A percentile compares a stretch with the other conserved stretches of the same genome.
Evolutionary conservation across 2,113 vertebrate genomes (phyloP).

Genomic region (Solea senegalensis): DNA sequence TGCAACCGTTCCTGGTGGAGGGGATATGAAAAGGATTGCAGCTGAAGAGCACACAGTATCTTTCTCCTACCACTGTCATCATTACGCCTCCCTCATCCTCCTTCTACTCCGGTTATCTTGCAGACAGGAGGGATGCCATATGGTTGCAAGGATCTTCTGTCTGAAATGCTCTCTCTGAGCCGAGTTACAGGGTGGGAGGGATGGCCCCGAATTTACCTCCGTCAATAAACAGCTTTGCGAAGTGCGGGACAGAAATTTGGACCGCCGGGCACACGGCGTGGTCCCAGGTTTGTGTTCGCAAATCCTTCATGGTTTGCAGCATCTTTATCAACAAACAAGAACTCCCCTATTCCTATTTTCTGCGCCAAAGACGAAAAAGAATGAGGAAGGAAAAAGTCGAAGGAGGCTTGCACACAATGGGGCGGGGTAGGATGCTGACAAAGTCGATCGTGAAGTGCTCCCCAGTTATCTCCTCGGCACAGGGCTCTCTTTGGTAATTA

Average conservation of each 20-base stretch:
- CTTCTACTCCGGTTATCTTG: constrained; percentile 54
- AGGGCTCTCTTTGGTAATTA: constrained; percentile 74
- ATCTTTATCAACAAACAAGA: constrained; percentile 36
- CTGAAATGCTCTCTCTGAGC: constrained; percentile 51
- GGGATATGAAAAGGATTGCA: constrained; percentile 51
- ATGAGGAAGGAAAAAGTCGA: constrained; percentile 27
- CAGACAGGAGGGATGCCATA: constrained; percentile 52
- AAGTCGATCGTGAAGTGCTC: constrained; percentile 69
- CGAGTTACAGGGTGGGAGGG: constrained; percentile 43
- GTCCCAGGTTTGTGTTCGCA: constrained; percentile 39
- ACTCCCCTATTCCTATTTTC: constrained; percentile 38
- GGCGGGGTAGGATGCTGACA: constrained; percentile 56
- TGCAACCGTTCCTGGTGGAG: constrained; percentile 24
- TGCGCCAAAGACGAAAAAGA: not conserved
- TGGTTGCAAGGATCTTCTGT: constrained; percentile 40
- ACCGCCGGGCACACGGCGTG: not conserved
- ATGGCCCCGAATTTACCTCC: constrained; percentile 56
- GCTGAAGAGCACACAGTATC: constrained; percentile 49
- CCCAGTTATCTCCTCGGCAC: constrained; percentile 71
- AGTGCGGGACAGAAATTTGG: constrained; percentile 32
- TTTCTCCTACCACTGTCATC: constrained; percentile 36
- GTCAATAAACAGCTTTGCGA: constrained; percentile 43
- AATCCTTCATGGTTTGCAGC: constrained; percentile 36
- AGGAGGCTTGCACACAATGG: constrained; percentile 29
- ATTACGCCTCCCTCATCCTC: constrained; percentile 59